Conservation (phyloP, 2,113 vertebrate species). For the Garra rufa region DNA sequence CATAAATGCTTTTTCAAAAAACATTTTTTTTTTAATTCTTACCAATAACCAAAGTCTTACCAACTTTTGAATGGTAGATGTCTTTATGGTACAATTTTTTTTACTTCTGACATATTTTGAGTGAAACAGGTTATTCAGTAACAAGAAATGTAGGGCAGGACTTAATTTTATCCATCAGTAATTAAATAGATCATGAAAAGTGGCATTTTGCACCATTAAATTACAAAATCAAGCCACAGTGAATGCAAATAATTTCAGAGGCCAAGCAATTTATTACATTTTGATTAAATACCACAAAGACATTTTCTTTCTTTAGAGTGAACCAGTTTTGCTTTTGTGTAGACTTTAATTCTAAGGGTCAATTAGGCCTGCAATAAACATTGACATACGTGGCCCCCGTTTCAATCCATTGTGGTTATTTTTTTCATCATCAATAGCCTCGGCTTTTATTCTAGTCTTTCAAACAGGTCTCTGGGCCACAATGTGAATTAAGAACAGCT, state of each 20-base stretch:
- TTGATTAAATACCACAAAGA: neutral
- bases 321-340: neutral
- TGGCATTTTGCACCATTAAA: neutral
- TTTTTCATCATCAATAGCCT: neutral
- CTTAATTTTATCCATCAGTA: neutral
- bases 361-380: neutral
- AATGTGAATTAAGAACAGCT: neutral
- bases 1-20: too few relatives aligned
- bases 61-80: too few relatives aligned
- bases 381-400: neutral
- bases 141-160: neutral
- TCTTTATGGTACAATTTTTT: too few relatives aligned
- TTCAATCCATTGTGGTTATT: neutral
- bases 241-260: conserved; percentile 1
- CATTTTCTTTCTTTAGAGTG: neutral
- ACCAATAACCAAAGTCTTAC: too few relatives aligned
- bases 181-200: neutral
- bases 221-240: neutral
- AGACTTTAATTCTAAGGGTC: neutral
- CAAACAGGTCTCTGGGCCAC: neutral
- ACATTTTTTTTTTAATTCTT: too few relatives aligned
- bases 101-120: neutral
- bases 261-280: neutral
- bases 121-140: neutral
- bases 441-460: neutral